Base-by-base conservation (phyloP, 2,797 vertebrate species). In the Siniperca scherzeri region DNA sequence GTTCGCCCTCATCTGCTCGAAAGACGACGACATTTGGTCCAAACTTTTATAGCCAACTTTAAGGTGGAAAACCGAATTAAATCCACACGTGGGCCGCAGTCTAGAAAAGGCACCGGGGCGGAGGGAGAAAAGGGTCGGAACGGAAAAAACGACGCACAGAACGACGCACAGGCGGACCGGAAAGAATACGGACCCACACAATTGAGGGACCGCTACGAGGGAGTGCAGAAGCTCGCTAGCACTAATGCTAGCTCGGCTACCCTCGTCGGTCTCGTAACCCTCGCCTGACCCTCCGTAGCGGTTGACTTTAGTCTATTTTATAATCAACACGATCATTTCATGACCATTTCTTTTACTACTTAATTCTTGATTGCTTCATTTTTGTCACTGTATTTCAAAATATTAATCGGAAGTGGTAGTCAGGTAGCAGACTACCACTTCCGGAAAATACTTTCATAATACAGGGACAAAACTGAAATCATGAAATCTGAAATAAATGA, bases 1-100 rank as follows among this genome's bases (percentile, higher is more conserved):
- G 83, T 98, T 99, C 9, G 97, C 96, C 89, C 97, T 95, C 97
- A 98, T 98, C 92, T 98, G 97, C 87, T 98, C 97, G 83, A 98
- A 95, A 48, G 97, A 91, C 70, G 96, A 92, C 7, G 96, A 92
- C 98, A 98, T 98, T 70, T 84, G 71, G 44, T 90, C 82, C 62
- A 59, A 9, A 60, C 0, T 16, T 65, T 25, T 5, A 0, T 0
- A 0, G 17, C 0, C 0, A 38, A 65, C 0, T 70, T 48, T 11
- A 0, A 21, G 9, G 4, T 3, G 21, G 64, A 74, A 81, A 56
- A 55, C 1, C 2, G 14, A 83, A 19, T 82, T 60, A 64, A 76
- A 77, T 66, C 83, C 83, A 68, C 94, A 95, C 95, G 95, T 95
- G 94, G 77, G 48, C 73, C 61, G 4, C 9, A 2, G 1, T 50